Percentiles rank a stretch among this genome's conserved stretches.
phyloP scores from a whole-genome alignment of 2,888 invertebrate genomes.

The Orthosia gothica region DNA sequence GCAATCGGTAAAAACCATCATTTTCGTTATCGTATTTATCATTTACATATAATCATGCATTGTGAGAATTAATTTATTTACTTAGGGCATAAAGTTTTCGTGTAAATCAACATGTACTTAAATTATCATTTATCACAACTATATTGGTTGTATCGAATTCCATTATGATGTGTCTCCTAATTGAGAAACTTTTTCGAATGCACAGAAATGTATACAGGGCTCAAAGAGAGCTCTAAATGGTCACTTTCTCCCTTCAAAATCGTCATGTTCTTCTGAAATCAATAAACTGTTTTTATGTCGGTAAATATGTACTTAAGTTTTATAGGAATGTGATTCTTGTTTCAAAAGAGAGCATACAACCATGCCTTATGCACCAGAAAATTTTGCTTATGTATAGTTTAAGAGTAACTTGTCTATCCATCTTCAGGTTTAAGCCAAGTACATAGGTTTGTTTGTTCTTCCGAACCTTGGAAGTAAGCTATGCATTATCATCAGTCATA shows the following conservation, averaged over 20 bases:
- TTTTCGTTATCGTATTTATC: constrained; percentile 23
- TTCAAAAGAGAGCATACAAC: background rate
- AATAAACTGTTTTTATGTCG: background rate
- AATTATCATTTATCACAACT: background rate
- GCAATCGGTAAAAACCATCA: constrained; percentile 32
- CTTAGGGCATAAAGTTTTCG: background rate
- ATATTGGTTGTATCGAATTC: background rate
- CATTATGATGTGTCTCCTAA: background rate
- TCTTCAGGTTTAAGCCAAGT: background rate
- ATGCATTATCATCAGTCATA: background rate
- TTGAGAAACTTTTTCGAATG: background rate
- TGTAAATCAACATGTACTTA: background rate
- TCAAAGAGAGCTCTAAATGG: background rate
- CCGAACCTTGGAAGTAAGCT: background rate
- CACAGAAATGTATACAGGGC: background rate
- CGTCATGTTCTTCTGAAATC: background rate
- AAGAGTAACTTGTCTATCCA: background rate
- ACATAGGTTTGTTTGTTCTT: background rate
- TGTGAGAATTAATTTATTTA: background rate
- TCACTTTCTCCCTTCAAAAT: background rate
- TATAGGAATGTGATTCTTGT: background rate
- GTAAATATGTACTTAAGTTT: constrained; percentile 7
- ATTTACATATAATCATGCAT: background rate
- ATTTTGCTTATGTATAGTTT: background rate
- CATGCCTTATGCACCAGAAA: background rate